Evolutionary conservation across 92 coral and sea anemone genomes (phyloP).

Genomic region (Umimayanthus chanpuru): DNA sequence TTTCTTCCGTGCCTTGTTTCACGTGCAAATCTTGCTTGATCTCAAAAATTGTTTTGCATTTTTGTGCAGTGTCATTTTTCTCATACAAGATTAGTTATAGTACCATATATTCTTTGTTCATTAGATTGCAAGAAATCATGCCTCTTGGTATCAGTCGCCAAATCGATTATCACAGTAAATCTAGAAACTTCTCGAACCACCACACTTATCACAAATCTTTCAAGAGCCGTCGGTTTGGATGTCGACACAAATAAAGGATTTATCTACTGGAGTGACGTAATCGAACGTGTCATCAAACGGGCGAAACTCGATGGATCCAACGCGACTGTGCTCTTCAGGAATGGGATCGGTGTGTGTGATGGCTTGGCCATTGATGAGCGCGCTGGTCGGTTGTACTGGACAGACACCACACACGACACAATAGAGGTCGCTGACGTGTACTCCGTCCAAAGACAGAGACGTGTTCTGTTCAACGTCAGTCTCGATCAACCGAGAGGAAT

Average conservation of each 20-base stretch:
- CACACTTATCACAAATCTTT: neutral
- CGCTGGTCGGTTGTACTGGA: conserved; percentile 34
- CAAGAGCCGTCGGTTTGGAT: neutral
- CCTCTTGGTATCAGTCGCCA: neutral
- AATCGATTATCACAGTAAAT: neutral
- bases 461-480: conserved; percentile 14
- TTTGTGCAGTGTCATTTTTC: too few relatives aligned
- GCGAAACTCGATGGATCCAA: neutral
- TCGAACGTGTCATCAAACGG: neutral
- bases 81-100: too few relatives aligned
- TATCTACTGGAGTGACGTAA: neutral
- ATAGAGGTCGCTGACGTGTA: conserved; percentile 27
- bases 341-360: neutral
- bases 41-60: too few relatives aligned
- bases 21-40: too few relatives aligned
- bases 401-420: conserved; percentile 8
- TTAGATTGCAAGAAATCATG: neutral
- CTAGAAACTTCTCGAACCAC: neutral
- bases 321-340: neutral
- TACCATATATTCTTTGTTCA: neutral
- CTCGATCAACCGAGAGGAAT: conserved; percentile 18
- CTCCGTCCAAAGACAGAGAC: neutral
- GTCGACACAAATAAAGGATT: neutral
- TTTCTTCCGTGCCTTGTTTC: too few relatives aligned
- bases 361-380: conserved; percentile 26